Conservation (phyloP, 2,888 invertebrate species). For the Sphecodes monilicornis region DNA sequence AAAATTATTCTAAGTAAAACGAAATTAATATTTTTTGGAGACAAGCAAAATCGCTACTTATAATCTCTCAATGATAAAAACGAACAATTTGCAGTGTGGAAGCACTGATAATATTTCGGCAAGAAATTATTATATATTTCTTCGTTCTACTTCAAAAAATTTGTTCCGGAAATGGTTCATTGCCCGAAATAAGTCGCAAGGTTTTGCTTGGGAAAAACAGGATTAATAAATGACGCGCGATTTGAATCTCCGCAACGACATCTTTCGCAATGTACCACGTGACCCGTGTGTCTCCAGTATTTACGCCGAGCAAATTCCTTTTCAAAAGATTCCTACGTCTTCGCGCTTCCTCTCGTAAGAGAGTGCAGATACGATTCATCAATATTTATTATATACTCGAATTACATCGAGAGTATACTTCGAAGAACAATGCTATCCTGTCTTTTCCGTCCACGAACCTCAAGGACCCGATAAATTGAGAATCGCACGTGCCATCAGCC, state of each 20-base stretch:
- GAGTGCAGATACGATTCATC: background rate
- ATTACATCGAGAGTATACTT: background rate
- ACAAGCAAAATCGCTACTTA: too few species aligned
- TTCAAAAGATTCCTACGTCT: background rate
- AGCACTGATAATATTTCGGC: too few species aligned
- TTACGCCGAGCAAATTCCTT: background rate
- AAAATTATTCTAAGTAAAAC: too few species aligned
- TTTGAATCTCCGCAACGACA: constrained; percentile 11
- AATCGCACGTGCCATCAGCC: constrained; percentile 20
- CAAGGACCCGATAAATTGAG: constrained; percentile 1
- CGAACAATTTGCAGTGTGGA: too few species aligned
- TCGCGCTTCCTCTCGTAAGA: background rate
- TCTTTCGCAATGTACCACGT: constrained; percentile 16
- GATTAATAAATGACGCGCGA: background rate
- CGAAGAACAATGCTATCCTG: background rate
- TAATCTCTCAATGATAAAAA: too few species aligned
- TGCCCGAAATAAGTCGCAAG: too few species aligned
- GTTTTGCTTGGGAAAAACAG: background rate
- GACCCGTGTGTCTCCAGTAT: background rate
- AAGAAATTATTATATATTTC: too few species aligned
- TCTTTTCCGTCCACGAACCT: background rate
- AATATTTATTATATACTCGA: background rate
- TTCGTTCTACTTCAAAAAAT: too few species aligned
- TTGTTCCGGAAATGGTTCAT: too few species aligned
- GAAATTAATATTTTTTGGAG: too few species aligned